phyloP scores from a whole-genome alignment of 2,113 vertebrate genomes.

The Peromyscus leucopus region DNA sequence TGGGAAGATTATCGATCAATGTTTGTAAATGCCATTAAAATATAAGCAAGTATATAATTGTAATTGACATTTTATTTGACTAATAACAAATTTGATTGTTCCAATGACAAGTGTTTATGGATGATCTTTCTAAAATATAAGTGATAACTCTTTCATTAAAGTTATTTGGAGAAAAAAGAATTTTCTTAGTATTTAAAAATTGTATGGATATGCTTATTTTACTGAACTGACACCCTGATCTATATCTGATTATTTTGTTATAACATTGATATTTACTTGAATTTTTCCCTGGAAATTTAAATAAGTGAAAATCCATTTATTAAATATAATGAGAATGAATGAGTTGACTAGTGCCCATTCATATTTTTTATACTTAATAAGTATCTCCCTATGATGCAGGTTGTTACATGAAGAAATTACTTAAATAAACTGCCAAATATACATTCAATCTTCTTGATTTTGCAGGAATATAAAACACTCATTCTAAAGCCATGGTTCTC shows the following conservation, averaged over 20 bases:
- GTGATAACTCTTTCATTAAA: not conserved
- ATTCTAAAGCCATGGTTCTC: not conserved
- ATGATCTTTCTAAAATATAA: not conserved
- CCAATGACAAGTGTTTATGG: not conserved
- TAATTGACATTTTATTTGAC: not conserved
- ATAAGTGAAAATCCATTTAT: not conserved
- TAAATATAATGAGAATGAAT: conserved; percentile 17
- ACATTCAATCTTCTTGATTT: not conserved
- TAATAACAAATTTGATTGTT: not conserved
- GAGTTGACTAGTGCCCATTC: not conserved
- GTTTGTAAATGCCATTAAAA: not conserved
- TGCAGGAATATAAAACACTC: not conserved
- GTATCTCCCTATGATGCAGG: not conserved
- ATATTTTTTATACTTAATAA: conserved; percentile 5
- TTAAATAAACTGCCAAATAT: not conserved
- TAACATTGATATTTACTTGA: not conserved
- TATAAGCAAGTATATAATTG: not conserved
- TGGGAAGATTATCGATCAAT: not conserved
- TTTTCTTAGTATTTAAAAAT: not conserved
- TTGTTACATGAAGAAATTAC: not conserved
- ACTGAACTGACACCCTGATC: not conserved
- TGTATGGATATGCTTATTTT: conserved; percentile 30
- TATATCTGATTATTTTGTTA: not conserved
- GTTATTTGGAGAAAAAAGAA: conserved; percentile 1
- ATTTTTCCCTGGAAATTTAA: not conserved